These are phyloP conservation scores for Lasioglossum zephyrum DNA, from an alignment of 2,888 invertebrate species.

Conservation along the genomic window DNA sequence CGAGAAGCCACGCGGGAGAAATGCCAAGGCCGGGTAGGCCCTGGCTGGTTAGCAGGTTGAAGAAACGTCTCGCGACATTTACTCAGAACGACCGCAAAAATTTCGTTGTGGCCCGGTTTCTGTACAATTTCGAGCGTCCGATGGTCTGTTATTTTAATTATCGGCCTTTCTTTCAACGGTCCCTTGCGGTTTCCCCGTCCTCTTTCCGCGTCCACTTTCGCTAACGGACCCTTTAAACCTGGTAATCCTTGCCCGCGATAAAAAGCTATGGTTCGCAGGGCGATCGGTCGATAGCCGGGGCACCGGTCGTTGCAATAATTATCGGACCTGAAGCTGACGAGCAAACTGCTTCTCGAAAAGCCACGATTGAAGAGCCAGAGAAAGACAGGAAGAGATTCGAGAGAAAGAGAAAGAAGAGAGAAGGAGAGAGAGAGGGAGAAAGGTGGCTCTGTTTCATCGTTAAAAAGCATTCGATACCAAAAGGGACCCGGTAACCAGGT, in stretches of 20 bases:
- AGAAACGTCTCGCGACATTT: neutral
- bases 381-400: neutral
- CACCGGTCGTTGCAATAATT: slow-evolving; percentile 52
- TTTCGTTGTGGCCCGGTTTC: neutral
- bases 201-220: slow-evolving; percentile 35
- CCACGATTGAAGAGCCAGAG: neutral
- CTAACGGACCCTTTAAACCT: slow-evolving; percentile 49
- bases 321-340: slow-evolving; percentile 43
- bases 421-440: neutral
- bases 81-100: slow-evolving; percentile 2
- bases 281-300: slow-evolving; percentile 42
- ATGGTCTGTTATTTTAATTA: slow-evolving; percentile 14
- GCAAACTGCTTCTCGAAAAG: slow-evolving; percentile 49
- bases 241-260: slow-evolving; percentile 50
- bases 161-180: slow-evolving; percentile 24
- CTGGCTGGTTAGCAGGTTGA: neutral
- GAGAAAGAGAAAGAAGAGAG: neutral
- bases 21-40: neutral
- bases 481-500: slow-evolving; percentile 59
- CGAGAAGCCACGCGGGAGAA: neutral
- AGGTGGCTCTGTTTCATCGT: slow-evolving; percentile 24
- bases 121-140: neutral
- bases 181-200: slow-evolving; percentile 23
- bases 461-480: slow-evolving; percentile 54
- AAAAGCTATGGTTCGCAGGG: slow-evolving; percentile 39